phyloP scores from a whole-genome alignment of 1,140 invertebrate species.

The Penaeus vannamei region DNA sequence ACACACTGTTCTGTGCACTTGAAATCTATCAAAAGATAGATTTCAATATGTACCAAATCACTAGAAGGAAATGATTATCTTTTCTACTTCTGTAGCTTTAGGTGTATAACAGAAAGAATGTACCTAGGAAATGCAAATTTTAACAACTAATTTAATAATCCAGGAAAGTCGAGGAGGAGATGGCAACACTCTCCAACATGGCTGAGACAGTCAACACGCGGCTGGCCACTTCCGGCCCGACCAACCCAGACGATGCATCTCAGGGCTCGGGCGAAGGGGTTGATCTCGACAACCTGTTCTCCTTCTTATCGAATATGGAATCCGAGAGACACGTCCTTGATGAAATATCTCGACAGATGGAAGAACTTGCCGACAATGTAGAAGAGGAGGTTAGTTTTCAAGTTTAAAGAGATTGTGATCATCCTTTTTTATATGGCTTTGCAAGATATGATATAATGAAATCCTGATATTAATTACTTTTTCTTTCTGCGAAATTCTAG shows the following conservation, averaged over 20 bases:
- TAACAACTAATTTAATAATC: not conserved
- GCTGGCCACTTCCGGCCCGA: conserved; percentile 62
- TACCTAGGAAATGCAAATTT: too few species aligned
- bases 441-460: not conserved
- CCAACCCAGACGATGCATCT: conserved; percentile 73
- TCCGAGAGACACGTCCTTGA: conserved; percentile 79
- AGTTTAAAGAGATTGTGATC: not conserved
- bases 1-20: too few species aligned
- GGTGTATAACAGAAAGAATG: too few species aligned
- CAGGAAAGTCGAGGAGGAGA: conserved; percentile 75
- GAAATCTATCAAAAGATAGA: too few species aligned
- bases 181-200: conserved; percentile 82
- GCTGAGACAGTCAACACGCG: conserved; percentile 81
- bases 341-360: conserved; percentile 89
- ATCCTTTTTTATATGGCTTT: not conserved
- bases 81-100: too few species aligned
- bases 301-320: conserved; percentile 89
- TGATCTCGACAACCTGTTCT: conserved; percentile 93
- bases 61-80: too few species aligned
- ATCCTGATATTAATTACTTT: not conserved
- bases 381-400: conserved; percentile 68
- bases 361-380: conserved; percentile 79
- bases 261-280: conserved; percentile 79
- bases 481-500: not conserved
- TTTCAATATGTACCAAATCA: too few species aligned